Base-by-base conservation (phyloP, 2,797 vertebrate genomes). In the Gorsachius magnificus region DNA sequence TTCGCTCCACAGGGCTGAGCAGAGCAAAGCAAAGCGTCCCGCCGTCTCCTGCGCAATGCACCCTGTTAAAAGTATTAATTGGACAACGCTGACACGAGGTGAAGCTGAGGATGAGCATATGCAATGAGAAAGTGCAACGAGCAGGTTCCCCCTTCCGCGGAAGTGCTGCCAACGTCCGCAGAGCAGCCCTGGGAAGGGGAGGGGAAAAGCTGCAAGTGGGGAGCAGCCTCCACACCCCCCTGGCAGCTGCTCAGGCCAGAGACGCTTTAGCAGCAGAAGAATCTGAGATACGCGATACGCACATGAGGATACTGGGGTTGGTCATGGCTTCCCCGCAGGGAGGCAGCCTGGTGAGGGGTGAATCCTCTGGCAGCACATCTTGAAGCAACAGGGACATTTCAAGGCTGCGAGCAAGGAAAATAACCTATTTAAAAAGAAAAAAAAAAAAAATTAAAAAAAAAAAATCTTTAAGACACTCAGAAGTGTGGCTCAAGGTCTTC, bases 121-220 rank as follows among this genome's bases (percentile, higher is more conserved):
- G 16, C 35, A 35, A 28, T 3, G 25, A 57, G n/a, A 31, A 75
- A 83, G 29, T 6, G 21, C 33, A 80, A 45, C 0, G 2, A 61
- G 6, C 5, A 16, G 10, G 46, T 29, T 65, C 29, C 15, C 9
- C 2, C 0, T 28, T 38, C 20, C 1, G 0, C 8, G 14, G 7
- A 56, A 66, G 15, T 0, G 1, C 14, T 54, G 35, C 36, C 43
- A 36, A 26, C 2, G 2, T 58, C 38, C 57, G 31, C 16, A 19
- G 36, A 58, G 10, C 33, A 78, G 21, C 19, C 51, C 9, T 2
- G 3, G 36, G 43, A 69, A 85, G 13, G 3, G 43, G 3, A 85
- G 10, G 48, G 45, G 28, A 31, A 78, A 65, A 60, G 21, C 6
- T 43, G 10, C 2, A 43, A 70, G 25, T 0, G 6, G 5, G 7